A percentile compares a stretch with the other conserved stretches of the same genome.
Conservation (phyloP, 2,113 vertebrate species). For the Odontesthes bonariensis region DNA sequence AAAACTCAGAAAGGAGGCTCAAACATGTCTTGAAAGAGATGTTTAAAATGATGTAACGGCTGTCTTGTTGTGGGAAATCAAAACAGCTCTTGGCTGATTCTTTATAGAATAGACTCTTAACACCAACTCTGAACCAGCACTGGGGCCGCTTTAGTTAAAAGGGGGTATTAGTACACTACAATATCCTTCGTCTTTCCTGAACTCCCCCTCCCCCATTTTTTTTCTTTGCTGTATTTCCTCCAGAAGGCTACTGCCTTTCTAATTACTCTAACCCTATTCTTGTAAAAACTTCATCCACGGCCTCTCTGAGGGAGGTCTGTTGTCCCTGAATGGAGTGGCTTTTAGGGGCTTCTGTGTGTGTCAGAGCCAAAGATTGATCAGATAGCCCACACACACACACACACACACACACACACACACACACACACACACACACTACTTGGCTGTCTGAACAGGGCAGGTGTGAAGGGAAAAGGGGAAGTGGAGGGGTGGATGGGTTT, state of each 20-base stretch:
- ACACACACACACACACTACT: constrained; percentile 34
- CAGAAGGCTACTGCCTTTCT: constrained; percentile 69
- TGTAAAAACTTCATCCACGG: constrained; percentile 73
- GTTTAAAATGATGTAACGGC: too few relatives aligned
- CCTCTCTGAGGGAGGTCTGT: constrained; percentile 65
- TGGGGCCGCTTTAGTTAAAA: too few relatives aligned
- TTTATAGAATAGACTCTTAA: too few relatives aligned
- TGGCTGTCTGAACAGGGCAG: constrained; percentile 43
- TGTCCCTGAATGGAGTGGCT: constrained; percentile 72
- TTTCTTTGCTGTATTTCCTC: constrained; percentile 44
- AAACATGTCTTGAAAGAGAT: too few relatives aligned
- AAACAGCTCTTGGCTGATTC: too few relatives aligned
- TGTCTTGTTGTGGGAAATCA: too few relatives aligned
- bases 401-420: constrained; percentile 34
- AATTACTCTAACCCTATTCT: constrained; percentile 78
- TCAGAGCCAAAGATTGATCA: constrained; percentile 64
- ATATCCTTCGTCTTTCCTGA: background rate
- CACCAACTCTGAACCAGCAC: too few relatives aligned
- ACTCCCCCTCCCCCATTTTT: background rate
- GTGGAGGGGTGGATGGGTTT: constrained; percentile 22
- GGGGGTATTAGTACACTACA: background rate
- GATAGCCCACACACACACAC: constrained; percentile 37
- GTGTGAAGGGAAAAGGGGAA: constrained; percentile 42
- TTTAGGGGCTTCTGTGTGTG: constrained; percentile 59
- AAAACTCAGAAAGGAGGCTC: too few relatives aligned